A percentile compares a stretch with the other conserved stretches of the same genome.
Conservation (phyloP, 1,140 invertebrate genomes). For the Adelges cooleyi region DNA sequence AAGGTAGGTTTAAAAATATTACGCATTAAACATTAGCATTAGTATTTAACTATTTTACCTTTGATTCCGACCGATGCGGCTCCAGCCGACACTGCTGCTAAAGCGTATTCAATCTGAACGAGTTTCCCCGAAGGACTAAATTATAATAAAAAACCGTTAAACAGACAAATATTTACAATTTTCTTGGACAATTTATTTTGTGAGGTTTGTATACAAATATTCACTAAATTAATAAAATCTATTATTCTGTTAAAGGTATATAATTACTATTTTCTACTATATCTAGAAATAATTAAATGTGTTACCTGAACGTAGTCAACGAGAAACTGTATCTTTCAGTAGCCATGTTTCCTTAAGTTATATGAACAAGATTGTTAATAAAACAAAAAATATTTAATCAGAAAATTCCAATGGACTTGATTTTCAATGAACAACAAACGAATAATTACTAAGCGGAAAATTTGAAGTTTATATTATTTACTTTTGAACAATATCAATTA, state of each 20-base stretch:
- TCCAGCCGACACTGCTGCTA: constrained; percentile 94
- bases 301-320: constrained; percentile 92
- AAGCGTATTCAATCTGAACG: constrained; percentile 99
- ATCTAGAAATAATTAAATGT: no score
- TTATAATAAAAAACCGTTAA: constrained; percentile 39
- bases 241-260: no score
- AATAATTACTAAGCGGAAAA: constrained; percentile 25
- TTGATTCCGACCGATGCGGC: constrained; percentile 99
- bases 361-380: not conserved
- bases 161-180: no score
- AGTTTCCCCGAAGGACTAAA: constrained; percentile 98
- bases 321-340: constrained; percentile 97
- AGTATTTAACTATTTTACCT: no score
- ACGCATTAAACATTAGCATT: no score
- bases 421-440: not conserved
- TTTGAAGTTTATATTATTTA: not conserved
- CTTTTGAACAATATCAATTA: not conserved
- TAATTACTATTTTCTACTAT: no score
- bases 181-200: no score
- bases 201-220: no score
- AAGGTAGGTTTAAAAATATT: no score
- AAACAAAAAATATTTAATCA: no score
- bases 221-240: no score
- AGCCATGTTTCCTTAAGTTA: constrained; percentile 55
- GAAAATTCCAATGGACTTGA: no score